phyloP scores from a whole-genome alignment of 2,113 vertebrate genomes.

The Alaudala cheleensis region DNA sequence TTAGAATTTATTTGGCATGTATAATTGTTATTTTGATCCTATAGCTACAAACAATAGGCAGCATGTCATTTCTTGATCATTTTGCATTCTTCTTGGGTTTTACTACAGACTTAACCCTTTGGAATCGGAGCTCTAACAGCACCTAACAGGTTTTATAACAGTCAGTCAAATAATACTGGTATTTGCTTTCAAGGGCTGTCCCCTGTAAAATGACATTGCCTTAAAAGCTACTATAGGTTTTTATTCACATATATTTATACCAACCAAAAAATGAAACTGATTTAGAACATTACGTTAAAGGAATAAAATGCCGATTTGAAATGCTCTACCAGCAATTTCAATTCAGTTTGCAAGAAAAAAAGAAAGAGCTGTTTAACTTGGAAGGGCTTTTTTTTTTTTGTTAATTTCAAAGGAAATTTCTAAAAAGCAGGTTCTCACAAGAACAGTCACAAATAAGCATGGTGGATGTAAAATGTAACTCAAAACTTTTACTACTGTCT shows the following conservation, averaged over 20 bases:
- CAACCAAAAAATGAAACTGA: not conserved
- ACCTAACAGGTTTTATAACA: not conserved
- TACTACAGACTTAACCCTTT: constrained; percentile 71
- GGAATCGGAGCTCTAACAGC: not conserved
- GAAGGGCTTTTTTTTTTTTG: not conserved
- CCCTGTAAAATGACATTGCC: not conserved
- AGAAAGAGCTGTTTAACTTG: not conserved
- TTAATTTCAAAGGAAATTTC: not conserved
- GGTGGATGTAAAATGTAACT: not conserved
- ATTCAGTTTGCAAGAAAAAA: not conserved
- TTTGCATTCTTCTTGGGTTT: constrained; percentile 70
- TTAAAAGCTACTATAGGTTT: not conserved
- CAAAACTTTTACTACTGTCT: not conserved
- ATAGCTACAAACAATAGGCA: constrained; percentile 80
- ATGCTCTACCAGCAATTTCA: not conserved
- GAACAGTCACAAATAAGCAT: not conserved
- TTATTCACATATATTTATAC: not conserved
- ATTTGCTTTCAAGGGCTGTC: not conserved
- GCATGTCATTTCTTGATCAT: constrained; percentile 77
- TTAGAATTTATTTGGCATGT: constrained; percentile 84
- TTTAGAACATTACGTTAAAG: not conserved
- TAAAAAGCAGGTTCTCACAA: not conserved
- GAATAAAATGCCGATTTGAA: not conserved
- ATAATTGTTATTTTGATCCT: constrained; percentile 84
- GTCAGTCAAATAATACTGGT: not conserved